phyloP scores from a whole-genome alignment of 2,797 vertebrate genomes.

The Cetoscarus ocellatus region DNA sequence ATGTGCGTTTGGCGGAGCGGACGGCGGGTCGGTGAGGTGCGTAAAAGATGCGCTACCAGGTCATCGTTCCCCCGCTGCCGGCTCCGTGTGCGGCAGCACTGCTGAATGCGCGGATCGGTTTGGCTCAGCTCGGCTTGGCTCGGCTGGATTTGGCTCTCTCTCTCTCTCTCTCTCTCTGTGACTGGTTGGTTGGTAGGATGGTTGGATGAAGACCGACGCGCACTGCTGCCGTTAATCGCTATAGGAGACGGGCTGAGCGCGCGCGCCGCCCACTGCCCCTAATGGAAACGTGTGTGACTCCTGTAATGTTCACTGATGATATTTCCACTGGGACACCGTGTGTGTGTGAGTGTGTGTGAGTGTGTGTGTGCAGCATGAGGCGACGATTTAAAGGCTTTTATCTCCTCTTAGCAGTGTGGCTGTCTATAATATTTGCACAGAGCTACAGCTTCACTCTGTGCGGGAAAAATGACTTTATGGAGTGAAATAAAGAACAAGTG shows the following conservation, averaged over 20 bases:
- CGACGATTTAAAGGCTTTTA: constrained; percentile 3
- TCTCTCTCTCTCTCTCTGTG: constrained; percentile 17
- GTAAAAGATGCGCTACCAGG: constrained; percentile 69
- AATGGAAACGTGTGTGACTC: constrained; percentile 50
- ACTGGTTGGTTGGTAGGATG: constrained; percentile 44
- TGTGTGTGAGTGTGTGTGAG: constrained; percentile 8
- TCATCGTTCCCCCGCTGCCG: constrained; percentile 61
- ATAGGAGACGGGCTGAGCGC: constrained; percentile 43
- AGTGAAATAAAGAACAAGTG: background rate
- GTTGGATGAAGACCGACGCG: constrained; percentile 43
- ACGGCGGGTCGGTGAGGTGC: constrained; percentile 27
- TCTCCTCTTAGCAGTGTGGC: background rate
- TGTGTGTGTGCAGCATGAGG: constrained; percentile 4
- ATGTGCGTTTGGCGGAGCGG: constrained; percentile 17
- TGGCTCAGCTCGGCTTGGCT: constrained; percentile 24
- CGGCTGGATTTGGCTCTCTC: constrained; percentile 33
- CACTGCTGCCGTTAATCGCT: constrained; percentile 47
- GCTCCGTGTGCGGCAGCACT: constrained; percentile 23
- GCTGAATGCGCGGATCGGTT: background rate
- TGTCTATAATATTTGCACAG: background rate
- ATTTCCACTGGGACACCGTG: constrained; percentile 25
- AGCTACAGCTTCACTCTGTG: background rate
- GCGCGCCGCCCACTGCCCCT: constrained; percentile 80
- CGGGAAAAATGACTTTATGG: background rate
- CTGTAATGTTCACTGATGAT: constrained; percentile 34